Evolutionary conservation across 2,113 vertebrate species (phyloP).

Genomic region (Xiphophorus couchianus): DNA sequence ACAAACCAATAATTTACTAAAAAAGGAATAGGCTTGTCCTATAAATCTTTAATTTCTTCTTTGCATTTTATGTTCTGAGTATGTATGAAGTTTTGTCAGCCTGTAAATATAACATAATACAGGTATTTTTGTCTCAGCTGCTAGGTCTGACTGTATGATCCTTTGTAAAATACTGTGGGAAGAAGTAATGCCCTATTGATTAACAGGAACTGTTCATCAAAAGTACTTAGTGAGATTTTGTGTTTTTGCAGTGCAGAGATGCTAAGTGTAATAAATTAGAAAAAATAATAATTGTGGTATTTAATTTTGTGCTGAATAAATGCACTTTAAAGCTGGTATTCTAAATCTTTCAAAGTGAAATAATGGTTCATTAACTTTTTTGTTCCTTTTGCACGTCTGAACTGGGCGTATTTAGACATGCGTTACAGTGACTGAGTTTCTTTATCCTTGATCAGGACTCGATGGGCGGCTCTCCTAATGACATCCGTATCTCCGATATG

Average conservation of each 20-base stretch:
- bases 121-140: not conserved
- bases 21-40: no score
- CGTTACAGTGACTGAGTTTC: not conserved
- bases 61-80: not conserved
- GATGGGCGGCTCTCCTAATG: conserved; percentile 93
- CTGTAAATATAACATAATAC: not conserved
- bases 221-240: no score
- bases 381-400: not conserved
- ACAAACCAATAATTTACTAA: no score
- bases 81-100: not conserved
- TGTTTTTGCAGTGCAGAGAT: no score
- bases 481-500: conserved; percentile 98
- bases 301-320: no score
- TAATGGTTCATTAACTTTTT: not conserved
- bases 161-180: not conserved
- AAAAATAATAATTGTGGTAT: no score
- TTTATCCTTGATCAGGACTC: conserved; percentile 84
- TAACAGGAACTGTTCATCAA: not conserved
- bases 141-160: not conserved
- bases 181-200: not conserved
- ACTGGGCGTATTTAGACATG: no score
- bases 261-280: not conserved
- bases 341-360: not conserved
- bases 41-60: not conserved
- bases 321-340: not conserved